Evolutionary conservation across 2,888 invertebrate genomes (phyloP).

Genomic region (Amblyteles armatorius): DNA sequence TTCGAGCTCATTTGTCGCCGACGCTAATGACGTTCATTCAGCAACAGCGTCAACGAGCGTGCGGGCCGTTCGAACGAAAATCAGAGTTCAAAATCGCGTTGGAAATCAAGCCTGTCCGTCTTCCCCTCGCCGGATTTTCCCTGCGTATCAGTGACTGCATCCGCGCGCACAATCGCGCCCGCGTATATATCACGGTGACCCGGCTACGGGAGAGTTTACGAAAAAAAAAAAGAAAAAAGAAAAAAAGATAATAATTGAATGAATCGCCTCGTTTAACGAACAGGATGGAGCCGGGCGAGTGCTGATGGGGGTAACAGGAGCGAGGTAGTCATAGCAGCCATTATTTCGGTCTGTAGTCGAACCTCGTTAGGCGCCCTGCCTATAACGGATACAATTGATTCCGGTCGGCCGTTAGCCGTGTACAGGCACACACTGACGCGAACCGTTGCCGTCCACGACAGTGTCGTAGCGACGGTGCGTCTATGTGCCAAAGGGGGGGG

Average conservation of each 20-base stretch:
- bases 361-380: conserved; percentile 44
- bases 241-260: conserved; percentile 56
- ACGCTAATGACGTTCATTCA: conserved; percentile 10
- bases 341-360: conserved; percentile 54
- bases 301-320: not conserved
- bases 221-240: conserved; percentile 19
- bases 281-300: conserved; percentile 12
- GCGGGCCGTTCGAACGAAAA: conserved; percentile 14
- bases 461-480: not conserved
- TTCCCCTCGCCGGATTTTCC: not conserved
- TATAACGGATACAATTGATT: conserved; percentile 53
- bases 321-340: conserved; percentile 46
- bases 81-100: conserved; percentile 14
- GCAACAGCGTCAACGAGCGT: not conserved
- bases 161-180: not conserved
- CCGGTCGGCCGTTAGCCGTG: not conserved
- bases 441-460: not conserved
- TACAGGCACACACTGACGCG: not conserved
- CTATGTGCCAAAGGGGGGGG: not conserved
- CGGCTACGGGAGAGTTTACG: conserved; percentile 14
- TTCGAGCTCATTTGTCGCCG: not conserved
- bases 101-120: not conserved
- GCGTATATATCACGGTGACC: not conserved
- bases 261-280: conserved; percentile 57
- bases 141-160: not conserved